phyloP scores from a whole-genome alignment of 2,888 invertebrate genomes.

The Spodoptera picta region DNA sequence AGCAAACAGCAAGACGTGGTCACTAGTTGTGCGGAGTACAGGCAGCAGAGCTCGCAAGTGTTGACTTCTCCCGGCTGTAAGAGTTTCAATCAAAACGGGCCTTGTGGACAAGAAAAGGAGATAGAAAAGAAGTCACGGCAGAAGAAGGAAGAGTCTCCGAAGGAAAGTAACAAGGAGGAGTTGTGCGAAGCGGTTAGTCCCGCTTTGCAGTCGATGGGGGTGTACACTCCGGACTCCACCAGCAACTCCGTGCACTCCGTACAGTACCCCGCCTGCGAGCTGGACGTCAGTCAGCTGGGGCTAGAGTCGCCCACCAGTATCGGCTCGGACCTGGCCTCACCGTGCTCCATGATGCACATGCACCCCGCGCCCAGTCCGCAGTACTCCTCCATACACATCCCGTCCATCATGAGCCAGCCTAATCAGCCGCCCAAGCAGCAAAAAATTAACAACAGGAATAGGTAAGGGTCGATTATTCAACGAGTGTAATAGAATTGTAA shows the following conservation, averaged over 20 bases:
- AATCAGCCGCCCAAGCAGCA: constrained; percentile 84
- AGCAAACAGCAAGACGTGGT: constrained; percentile 77
- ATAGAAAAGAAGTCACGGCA: constrained; percentile 82
- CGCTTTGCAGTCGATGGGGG: constrained; percentile 94
- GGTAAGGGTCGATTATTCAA: constrained; percentile 62
- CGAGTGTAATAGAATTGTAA: too few relatives aligned
- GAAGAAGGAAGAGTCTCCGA: constrained; percentile 82
- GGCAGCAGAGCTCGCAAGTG: constrained; percentile 80
- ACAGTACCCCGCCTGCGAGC: constrained; percentile 93
- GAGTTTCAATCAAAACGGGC: constrained; percentile 77
- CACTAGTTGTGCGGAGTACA: constrained; percentile 78
- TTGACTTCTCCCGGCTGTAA: constrained; percentile 80
- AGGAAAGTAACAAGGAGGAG: constrained; percentile 80
- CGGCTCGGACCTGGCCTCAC: constrained; percentile 94
- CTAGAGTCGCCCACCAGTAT: constrained; percentile 97
- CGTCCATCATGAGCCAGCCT: constrained; percentile 86
- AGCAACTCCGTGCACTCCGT: constrained; percentile 95
- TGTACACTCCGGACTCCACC: constrained; percentile 95
- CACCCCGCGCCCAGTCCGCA: constrained; percentile 88
- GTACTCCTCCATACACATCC: constrained; percentile 87
- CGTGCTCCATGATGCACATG: constrained; percentile 92
- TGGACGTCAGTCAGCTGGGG: constrained; percentile 95
- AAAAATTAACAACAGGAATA: constrained; percentile 84
- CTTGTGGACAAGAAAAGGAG: constrained; percentile 79
- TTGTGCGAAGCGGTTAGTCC: constrained; percentile 85